Evolutionary conservation across 1,140 invertebrate genomes (phyloP).

Genomic region (Platyscapa corneri): DNA sequence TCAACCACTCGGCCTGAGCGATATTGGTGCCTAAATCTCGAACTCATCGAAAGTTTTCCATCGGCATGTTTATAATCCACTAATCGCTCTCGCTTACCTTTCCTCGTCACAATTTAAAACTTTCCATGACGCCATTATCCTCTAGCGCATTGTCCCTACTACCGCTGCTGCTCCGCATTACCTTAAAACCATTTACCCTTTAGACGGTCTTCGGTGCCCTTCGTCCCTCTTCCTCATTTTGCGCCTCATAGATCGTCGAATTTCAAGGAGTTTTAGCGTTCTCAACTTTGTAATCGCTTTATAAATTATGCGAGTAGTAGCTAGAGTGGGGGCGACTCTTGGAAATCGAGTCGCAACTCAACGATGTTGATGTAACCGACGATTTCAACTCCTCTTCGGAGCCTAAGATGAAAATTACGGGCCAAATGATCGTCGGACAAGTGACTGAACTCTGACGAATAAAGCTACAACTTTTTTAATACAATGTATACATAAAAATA

Average conservation of each 20-base stretch:
- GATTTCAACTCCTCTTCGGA: neutral
- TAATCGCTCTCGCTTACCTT: slow-evolving; percentile 67
- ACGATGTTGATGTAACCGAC: slow-evolving; percentile 15
- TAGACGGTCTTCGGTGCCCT: slow-evolving; percentile 39
- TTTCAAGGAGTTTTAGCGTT: slow-evolving; percentile 55
- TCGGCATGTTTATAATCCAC: slow-evolving; percentile 72
- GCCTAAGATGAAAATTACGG: neutral
- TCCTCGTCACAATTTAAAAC: slow-evolving; percentile 70
- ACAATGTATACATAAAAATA: no score
- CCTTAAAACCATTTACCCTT: slow-evolving; percentile 34
- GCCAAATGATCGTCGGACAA: neutral
- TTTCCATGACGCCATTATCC: slow-evolving; percentile 61
- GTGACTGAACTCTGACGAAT: neutral
- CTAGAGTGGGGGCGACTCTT: neutral
- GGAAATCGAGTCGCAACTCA: slow-evolving; percentile 15
- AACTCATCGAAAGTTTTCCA: slow-evolving; percentile 58
- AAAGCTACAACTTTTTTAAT: no score
- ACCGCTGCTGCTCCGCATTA: neutral
- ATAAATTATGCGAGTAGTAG: slow-evolving; percentile 46
- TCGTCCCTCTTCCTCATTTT: slow-evolving; percentile 66
- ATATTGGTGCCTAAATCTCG: slow-evolving; percentile 20
- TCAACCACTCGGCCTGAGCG: neutral
- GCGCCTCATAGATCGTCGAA: slow-evolving; percentile 71
- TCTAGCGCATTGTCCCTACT: neutral
- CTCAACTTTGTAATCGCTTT: slow-evolving; percentile 55